Evolutionary conservation across 1,140 invertebrate genomes (phyloP), one percentile per base, ranked within the genome.

Genomic region (Ruditapes philippinarum): DNA sequence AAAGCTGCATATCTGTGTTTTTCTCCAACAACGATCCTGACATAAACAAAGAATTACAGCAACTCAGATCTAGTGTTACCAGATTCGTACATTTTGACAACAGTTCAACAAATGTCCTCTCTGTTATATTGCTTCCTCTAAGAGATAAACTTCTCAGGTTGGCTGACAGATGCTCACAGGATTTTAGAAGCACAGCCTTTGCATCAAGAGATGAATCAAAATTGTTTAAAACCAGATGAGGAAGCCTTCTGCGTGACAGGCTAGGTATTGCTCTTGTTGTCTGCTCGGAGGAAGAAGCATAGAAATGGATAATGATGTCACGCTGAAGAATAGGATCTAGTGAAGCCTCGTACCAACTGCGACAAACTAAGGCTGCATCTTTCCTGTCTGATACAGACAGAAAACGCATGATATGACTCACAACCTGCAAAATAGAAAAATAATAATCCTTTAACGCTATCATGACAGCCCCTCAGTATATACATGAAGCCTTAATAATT

Each of bases 11-110:
- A 91, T 97, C 97, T 42, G 95, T 95, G 89, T 96, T 95, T 87
- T 96, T 96, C 91, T 97, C 97, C 57, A 97, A 93, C 31, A 98
- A 95, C 1, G 96, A 96, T 17, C 97, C 97, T 38, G 97, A 97
- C 97, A 98, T 97, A 70, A 98, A 97, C 17, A 97, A 95, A 78
- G 97, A 97, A 91, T 97, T 96, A 91, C 97, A 98, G 62, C 96
- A 96, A 89, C 96, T 96, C 31, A 98, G 96, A 88, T 96, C 96
- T 5, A 98, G 95, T 85, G 94, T 94, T 91, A 96, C 96, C 40
- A 98, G 94, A 93, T 97, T 93, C 36, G 68, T 94, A 85, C 94
- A 95, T 22, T 91, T 54, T 11, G 92, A 89, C 1, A 95, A 51
- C 31, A 95, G 70, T 57, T 92, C 89, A 25, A 95, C 90, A 79